These are phyloP conservation scores for Paradoxurus hermaphroditus DNA, from an alignment of 2,113 vertebrate species.

Conservation along the genomic window DNA sequence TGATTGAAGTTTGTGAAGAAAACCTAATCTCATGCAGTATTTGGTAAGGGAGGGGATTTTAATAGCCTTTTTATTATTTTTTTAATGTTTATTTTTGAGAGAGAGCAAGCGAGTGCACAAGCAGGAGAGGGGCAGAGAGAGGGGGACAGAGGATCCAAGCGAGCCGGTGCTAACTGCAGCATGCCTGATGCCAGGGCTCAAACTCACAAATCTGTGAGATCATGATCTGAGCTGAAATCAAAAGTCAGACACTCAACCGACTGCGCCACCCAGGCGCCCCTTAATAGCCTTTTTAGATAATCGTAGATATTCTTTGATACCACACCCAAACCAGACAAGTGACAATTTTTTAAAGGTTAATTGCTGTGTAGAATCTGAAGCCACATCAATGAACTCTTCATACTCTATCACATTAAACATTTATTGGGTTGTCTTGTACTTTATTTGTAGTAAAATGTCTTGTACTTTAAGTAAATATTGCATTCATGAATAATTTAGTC, in stretches of 20 bases:
- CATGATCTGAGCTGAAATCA: no score
- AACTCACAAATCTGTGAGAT: no score
- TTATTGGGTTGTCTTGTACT: not conserved
- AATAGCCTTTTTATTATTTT: not conserved
- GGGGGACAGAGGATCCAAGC: no score
- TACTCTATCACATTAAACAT: not conserved
- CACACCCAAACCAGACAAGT: not conserved
- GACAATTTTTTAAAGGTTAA: not conserved
- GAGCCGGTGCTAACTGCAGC: no score
- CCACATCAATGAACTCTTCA: not conserved
- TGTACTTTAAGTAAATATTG: not conserved
- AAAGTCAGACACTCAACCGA: no score
- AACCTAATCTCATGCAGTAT: not conserved
- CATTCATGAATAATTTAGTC: not conserved
- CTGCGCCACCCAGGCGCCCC: no score
- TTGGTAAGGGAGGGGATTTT: not conserved
- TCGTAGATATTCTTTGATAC: slow-evolving; percentile 1
- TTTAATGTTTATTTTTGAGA: no score
- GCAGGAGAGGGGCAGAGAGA: no score
- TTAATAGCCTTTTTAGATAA: slow-evolving; percentile 10
- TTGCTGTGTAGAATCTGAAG: slow-evolving; percentile 24
- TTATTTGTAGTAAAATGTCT: slow-evolving; percentile 21
- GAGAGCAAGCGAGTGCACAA: no score
- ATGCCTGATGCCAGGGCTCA: no score
- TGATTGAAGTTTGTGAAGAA: slow-evolving; percentile 10